Percentiles rank a stretch among this genome's conserved stretches.
These are phyloP conservation scores for Semotilus atromaculatus DNA, from an alignment of 2,797 vertebrate genomes.

Conservation along the genomic window DNA sequence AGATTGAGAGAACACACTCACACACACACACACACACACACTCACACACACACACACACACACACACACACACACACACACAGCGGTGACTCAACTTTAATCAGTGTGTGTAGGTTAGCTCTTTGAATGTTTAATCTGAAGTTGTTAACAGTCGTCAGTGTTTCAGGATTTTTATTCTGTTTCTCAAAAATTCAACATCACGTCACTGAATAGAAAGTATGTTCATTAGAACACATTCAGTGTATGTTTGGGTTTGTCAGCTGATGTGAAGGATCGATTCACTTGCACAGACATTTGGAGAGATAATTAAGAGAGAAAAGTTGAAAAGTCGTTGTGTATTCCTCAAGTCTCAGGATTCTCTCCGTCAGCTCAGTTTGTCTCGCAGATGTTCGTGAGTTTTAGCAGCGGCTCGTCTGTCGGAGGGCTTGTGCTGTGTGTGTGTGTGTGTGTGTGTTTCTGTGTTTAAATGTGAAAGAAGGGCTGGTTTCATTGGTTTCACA, in stretches of 20 bases:
- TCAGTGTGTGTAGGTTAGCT: neutral
- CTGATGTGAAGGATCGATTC: neutral
- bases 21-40: slow-evolving; percentile 5
- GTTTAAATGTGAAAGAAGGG: slow-evolving; percentile 33
- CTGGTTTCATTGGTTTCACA: slow-evolving; percentile 27
- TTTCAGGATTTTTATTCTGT: neutral
- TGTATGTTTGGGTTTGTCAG: neutral
- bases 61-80: slow-evolving; percentile 18
- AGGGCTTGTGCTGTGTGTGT: neutral
- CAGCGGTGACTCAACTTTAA: neutral
- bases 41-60: slow-evolving; percentile 9
- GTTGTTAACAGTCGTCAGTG: neutral
- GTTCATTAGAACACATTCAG: neutral
- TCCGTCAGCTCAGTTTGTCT: neutral
- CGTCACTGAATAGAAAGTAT: neutral
- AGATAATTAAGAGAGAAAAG: no score
- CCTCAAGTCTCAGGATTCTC: no score
- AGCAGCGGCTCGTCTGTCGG: neutral
- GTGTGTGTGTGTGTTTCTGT: neutral
- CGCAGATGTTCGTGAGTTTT: neutral
- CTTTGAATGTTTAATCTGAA: slow-evolving; percentile 1
- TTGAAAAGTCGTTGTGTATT: neutral
- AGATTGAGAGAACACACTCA: slow-evolving; percentile 30
- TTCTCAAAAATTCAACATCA: neutral
- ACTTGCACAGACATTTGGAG: neutral